phyloP scores from a whole-genome alignment of 2,113 vertebrate species.

The Nesoenas mayeri region DNA sequence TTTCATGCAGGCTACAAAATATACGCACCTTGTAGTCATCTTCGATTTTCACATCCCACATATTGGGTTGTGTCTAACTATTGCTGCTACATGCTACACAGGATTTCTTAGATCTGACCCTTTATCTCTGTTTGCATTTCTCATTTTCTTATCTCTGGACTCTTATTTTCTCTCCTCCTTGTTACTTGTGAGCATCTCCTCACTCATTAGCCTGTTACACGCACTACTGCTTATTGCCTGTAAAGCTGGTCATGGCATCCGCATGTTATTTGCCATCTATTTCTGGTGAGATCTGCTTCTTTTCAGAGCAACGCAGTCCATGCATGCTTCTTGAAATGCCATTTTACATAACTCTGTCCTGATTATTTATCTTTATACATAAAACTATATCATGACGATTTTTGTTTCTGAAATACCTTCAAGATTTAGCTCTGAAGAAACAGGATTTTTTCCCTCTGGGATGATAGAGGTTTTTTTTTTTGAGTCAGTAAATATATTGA shows the following conservation, averaged over 20 bases:
- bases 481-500: neutral
- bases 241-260: neutral
- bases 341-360: neutral
- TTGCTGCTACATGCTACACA: neutral
- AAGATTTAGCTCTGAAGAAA: neutral
- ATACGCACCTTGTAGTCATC: neutral
- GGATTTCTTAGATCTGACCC: neutral
- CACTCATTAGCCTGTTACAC: neutral
- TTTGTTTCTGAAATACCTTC: neutral
- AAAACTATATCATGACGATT: neutral
- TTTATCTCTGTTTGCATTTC: constrained; percentile 11
- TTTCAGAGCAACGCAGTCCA: neutral
- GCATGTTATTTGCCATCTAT: neutral
- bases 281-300: neutral
- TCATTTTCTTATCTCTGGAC: neutral
- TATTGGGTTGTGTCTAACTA: neutral
- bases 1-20: neutral
- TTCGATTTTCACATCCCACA: neutral
- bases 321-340: neutral
- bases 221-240: neutral
- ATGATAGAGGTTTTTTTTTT: neutral
- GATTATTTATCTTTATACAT: neutral
- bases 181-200: neutral
- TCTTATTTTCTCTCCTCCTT: neutral
- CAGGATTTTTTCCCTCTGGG: neutral